These are phyloP conservation scores for Rhea americana DNA, from an alignment of 2,113 vertebrate species.

Conservation along the genomic window DNA sequence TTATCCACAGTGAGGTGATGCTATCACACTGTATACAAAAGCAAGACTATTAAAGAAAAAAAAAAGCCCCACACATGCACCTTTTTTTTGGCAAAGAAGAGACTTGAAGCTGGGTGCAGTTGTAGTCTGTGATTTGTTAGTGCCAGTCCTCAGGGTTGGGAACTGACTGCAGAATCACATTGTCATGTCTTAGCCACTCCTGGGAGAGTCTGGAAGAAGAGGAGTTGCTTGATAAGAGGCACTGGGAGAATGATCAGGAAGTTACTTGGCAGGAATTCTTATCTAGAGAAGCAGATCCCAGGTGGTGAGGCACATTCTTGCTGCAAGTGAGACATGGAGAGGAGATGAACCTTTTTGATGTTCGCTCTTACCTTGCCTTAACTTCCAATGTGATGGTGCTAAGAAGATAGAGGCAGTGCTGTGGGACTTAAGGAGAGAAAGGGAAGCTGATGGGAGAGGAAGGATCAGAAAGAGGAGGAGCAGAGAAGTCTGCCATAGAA, in stretches of 20 bases:
- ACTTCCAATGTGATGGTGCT: not conserved
- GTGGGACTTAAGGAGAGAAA: not conserved
- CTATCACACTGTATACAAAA: not conserved
- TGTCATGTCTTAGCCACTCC: not conserved
- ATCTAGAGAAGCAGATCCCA: not conserved
- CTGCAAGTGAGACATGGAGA: accelerated
- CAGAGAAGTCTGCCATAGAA: not conserved
- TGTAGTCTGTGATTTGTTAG: accelerated
- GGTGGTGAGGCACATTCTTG: accelerated
- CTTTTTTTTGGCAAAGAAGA: not conserved
- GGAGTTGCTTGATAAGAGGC: not conserved
- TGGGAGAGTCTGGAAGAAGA: not conserved
- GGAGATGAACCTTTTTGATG: not conserved
- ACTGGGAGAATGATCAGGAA: not conserved
- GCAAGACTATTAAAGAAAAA: not conserved
- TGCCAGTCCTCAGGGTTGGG: not conserved
- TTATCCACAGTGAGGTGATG: too few relatives aligned
- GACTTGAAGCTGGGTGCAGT: not conserved
- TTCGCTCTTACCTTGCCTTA: not conserved
- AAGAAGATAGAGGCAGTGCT: not conserved
- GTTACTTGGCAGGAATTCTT: not conserved
- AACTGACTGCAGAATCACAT: not conserved
- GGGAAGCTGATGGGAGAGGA: not conserved
- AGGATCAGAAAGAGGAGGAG: not conserved
- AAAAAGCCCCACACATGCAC: not conserved